Evolutionary conservation across 2,797 vertebrate species (phyloP).

Genomic region (Sebastes trivittatus): DNA sequence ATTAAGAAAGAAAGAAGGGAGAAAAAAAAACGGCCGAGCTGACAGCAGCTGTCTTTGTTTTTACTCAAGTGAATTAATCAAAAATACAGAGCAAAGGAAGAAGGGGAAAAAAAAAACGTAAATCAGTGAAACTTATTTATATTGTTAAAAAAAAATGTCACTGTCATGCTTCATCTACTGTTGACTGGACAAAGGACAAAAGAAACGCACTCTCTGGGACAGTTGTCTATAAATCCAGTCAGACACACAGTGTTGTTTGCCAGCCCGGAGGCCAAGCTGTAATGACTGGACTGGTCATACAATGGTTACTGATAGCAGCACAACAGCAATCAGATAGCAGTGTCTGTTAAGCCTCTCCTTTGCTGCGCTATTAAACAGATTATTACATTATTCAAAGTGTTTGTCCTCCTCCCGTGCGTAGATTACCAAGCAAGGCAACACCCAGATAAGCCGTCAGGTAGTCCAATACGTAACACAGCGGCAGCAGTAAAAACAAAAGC

Average conservation of each 20-base stretch:
- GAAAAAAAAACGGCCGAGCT: neutral
- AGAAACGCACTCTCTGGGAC: constrained; percentile 15
- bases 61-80: constrained; percentile 10
- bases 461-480: constrained; percentile 63
- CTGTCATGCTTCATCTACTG: constrained; percentile 27
- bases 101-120: neutral
- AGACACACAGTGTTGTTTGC: constrained; percentile 76
- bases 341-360: constrained; percentile 86
- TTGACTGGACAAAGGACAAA: constrained; percentile 32
- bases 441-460: constrained; percentile 89
- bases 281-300: constrained; percentile 82
- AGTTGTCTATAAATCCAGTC: constrained; percentile 61
- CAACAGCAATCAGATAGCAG: constrained; percentile 86
- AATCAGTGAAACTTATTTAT: constrained; percentile 7
- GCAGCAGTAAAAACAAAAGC: constrained; percentile 68
- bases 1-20: neutral
- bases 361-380: constrained; percentile 87
- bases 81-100: constrained; percentile 11
- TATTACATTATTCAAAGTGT: constrained; percentile 87
- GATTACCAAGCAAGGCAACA: constrained; percentile 86
- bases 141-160: constrained; percentile 22
- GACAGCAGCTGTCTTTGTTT: constrained; percentile 22
- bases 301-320: constrained; percentile 84
- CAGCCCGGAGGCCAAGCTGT: constrained; percentile 73
- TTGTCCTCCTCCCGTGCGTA: constrained; percentile 87